A percentile compares a stretch with the other conserved stretches of the same genome.
Conservation (phyloP, 2,888 invertebrate genomes). For the Clepsis dumicolana region DNA sequence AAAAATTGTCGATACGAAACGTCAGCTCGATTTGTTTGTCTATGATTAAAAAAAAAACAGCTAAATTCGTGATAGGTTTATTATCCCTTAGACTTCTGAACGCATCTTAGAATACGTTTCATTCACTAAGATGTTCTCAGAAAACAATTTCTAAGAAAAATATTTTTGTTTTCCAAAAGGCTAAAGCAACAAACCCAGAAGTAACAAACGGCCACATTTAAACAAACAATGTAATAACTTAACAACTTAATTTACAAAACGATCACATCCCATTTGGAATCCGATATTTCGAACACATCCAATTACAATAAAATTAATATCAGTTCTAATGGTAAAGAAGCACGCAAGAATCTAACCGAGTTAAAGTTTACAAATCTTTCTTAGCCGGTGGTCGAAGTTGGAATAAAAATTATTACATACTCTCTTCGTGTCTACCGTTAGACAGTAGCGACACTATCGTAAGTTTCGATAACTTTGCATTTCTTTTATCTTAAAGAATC, state of each 20-base stretch:
- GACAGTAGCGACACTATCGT: background rate
- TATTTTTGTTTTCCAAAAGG: background rate
- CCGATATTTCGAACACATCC: conserved; percentile 37
- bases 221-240: conserved; percentile 40
- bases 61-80: too few relatives aligned
- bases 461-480: conserved; percentile 4
- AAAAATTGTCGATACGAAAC: too few relatives aligned
- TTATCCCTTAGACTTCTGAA: background rate
- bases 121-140: background rate
- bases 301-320: conserved; percentile 40
- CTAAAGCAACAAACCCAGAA: conserved; percentile 14
- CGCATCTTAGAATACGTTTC: background rate
- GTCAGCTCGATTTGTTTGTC: too few relatives aligned
- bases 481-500: conserved; percentile 16
- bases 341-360: conserved; percentile 27
- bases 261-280: conserved; percentile 34
- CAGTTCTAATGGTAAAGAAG: conserved; percentile 32
- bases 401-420: conserved; percentile 16
- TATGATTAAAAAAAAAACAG: too few relatives aligned
- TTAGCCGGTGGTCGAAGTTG: conserved; percentile 8
- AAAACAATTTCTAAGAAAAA: background rate
- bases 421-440: background rate
- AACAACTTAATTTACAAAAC: conserved; percentile 42
- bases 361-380: conserved; percentile 21
- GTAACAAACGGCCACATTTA: conserved; percentile 17